These are phyloP conservation scores for Aquatica leii DNA, from an alignment of 2,888 invertebrate genomes.

Conservation along the genomic window DNA sequence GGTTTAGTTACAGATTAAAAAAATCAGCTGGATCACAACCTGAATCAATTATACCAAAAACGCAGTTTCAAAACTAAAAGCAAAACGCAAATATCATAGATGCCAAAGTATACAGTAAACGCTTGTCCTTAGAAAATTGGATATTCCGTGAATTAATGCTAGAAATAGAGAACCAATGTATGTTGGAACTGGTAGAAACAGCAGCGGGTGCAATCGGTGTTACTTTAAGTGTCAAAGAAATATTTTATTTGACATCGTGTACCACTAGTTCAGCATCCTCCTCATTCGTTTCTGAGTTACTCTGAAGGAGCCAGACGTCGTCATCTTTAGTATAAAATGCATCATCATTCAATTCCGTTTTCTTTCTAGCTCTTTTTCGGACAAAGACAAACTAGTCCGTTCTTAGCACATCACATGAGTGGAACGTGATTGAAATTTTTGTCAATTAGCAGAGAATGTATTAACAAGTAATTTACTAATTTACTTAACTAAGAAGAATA, in stretches of 20 bases:
- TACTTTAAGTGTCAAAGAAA: not conserved
- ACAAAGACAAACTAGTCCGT: too few relatives aligned
- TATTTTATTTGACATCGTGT: not conserved
- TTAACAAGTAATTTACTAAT: too few relatives aligned
- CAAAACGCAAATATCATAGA: not conserved
- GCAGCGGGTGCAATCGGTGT: not conserved
- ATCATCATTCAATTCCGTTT: not conserved
- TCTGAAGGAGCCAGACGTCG: not conserved
- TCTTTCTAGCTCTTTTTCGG: not conserved
- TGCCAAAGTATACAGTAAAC: not conserved
- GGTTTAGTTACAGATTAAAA: too few relatives aligned
- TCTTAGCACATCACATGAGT: too few relatives aligned
- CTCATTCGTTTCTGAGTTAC: not conserved
- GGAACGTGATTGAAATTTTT: too few relatives aligned
- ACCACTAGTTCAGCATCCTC: not conserved
- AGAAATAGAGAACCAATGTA: not conserved
- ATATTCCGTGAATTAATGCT: too few relatives aligned
- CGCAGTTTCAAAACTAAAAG: not conserved
- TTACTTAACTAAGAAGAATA: too few relatives aligned
- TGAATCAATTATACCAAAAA: too few relatives aligned
- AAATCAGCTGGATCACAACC: too few relatives aligned
- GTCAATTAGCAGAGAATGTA: too few relatives aligned
- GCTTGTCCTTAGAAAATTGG: too few relatives aligned
- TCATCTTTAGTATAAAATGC: not conserved
- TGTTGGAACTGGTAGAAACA: not conserved